A percentile compares a stretch with the other conserved stretches of the same genome.
phyloP scores from a whole-genome alignment of 53 echinoderm and acorn worm genomes.

The Stichopus horrens region DNA sequence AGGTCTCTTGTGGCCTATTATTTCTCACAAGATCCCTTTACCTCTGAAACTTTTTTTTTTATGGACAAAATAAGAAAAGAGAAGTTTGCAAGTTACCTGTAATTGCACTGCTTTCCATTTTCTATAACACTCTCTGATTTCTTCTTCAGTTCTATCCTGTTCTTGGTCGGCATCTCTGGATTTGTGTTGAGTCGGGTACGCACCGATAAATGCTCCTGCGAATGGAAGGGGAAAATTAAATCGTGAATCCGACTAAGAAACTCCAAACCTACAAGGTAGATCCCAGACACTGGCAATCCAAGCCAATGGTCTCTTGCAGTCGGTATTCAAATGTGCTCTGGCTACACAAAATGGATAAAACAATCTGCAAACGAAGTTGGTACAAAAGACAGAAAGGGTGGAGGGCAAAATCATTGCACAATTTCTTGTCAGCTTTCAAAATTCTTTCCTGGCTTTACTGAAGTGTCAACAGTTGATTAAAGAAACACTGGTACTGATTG shows the following conservation, averaged over 20 bases:
- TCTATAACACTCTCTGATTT: constrained; percentile 99
- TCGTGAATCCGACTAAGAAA: neutral
- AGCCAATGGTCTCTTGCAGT: too few species aligned
- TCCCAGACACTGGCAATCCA: too few species aligned
- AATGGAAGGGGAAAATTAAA: neutral
- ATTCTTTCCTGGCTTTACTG: neutral
- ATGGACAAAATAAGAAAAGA: neutral
- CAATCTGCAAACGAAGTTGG: too few species aligned
- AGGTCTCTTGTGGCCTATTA: too few species aligned
- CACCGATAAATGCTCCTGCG: constrained; percentile 5
- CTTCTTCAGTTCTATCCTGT: constrained; percentile 77
- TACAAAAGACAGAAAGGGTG: too few species aligned
- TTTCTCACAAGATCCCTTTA: too few species aligned
- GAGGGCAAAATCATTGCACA: too few species aligned
- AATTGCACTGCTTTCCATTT: constrained; percentile 54
- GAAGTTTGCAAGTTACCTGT: neutral
- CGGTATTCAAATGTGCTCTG: too few species aligned
- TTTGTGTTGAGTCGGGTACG: constrained; percentile 69
- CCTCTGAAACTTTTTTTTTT: too few species aligned
- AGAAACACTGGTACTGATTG: neutral
- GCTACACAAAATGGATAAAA: too few species aligned
- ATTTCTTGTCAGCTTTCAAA: neutral
- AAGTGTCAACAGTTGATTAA: constrained; percentile 1
- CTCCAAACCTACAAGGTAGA: too few species aligned
- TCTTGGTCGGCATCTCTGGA: constrained; percentile 68